Conservation (phyloP, 2,888 invertebrate species). For the Eucera pruinosa region DNA sequence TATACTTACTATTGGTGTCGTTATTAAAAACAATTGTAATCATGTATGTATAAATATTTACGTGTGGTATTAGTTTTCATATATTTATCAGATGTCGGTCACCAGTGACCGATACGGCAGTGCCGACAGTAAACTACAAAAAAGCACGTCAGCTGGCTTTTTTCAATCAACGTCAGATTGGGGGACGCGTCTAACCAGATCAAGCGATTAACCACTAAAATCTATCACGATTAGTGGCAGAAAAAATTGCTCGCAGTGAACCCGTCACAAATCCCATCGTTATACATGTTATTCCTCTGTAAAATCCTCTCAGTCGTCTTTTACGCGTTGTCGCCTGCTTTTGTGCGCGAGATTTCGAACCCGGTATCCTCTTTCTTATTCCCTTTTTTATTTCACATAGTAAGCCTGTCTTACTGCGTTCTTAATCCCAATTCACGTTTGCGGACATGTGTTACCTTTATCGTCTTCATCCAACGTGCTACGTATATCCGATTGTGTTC, state of each 20-base stretch:
- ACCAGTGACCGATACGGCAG: too few relatives aligned
- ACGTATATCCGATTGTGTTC: slow-evolving; percentile 7
- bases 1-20: too few relatives aligned
- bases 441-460: slow-evolving; percentile 40
- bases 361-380: not conserved
- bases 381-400: slow-evolving; percentile 22
- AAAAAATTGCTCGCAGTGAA: slow-evolving; percentile 22
- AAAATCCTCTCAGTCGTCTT: slow-evolving; percentile 29
- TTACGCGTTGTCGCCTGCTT: slow-evolving; percentile 49
- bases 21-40: too few relatives aligned
- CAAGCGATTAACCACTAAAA: slow-evolving; percentile 6
- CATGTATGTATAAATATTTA: too few relatives aligned
- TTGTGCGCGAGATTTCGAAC: slow-evolving; percentile 44
- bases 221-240: slow-evolving; percentile 8
- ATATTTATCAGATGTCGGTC: too few relatives aligned
- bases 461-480: slow-evolving; percentile 12
- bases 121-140: too few relatives aligned
- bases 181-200: slow-evolving; percentile 13
- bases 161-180: slow-evolving; percentile 2
- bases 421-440: slow-evolving; percentile 50
- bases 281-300: slow-evolving; percentile 13
- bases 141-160: not conserved
- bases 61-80: too few relatives aligned
- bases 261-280: slow-evolving; percentile 41
- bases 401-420: slow-evolving; percentile 33